These are phyloP conservation scores for Oscheius sp. DNA, from an alignment of 2,888 invertebrate species.

Conservation along the genomic window DNA sequence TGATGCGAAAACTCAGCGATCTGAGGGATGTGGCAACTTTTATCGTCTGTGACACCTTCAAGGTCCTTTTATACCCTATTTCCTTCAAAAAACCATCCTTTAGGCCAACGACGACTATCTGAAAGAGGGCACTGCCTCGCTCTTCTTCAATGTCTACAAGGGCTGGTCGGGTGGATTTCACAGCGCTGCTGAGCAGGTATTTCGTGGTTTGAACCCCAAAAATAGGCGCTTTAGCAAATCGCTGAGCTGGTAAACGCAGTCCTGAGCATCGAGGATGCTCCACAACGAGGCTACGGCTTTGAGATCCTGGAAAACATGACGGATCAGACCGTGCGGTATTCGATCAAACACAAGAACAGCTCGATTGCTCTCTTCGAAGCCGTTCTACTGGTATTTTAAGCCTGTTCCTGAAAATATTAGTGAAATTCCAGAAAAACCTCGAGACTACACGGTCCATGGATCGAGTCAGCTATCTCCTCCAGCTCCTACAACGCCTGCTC, in stretches of 20 bases:
- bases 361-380: not conserved
- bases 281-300: conserved; percentile 23
- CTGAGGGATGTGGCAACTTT: conserved; percentile 48
- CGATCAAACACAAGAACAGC: conserved; percentile 32
- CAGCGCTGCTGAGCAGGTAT: conserved; percentile 82
- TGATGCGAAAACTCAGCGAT: conserved; percentile 80
- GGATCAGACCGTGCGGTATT: conserved; percentile 46
- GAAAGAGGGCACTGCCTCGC: conserved; percentile 53
- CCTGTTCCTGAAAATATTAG: not conserved
- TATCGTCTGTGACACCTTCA: conserved; percentile 51
- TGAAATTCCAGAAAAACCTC: not conserved
- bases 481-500: conserved; percentile 1
- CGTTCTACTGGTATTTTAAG: conserved; percentile 6
- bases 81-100: not conserved
- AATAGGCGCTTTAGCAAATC: conserved; percentile 38
- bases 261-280: conserved; percentile 23
- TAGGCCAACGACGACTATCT: conserved; percentile 21
- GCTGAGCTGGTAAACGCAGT: conserved; percentile 38
- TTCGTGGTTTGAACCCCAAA: not conserved
- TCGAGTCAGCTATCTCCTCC: not conserved
- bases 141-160: conserved; percentile 88
- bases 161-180: conserved; percentile 88
- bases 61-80: conserved; percentile 30
- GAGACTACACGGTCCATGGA: conserved; percentile 4
- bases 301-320: conserved; percentile 52